Conservation (phyloP, 2,888 invertebrate species). For the Pseudococcus longispinus region DNA sequence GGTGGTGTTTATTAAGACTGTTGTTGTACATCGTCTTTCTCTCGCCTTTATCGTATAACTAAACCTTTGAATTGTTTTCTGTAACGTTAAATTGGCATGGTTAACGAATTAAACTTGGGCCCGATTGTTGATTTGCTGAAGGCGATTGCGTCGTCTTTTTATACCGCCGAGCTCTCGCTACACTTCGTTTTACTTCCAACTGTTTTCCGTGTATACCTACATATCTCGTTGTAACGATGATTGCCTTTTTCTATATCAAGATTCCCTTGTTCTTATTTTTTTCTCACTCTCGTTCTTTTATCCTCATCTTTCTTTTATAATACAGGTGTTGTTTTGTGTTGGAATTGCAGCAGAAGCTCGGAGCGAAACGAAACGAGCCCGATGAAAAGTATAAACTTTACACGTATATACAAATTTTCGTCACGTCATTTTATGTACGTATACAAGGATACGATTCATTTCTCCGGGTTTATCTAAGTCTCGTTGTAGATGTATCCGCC, state of each 20-base stretch:
- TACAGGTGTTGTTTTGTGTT: background rate
- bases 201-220: background rate
- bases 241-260: background rate
- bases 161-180: background rate
- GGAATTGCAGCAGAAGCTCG: background rate
- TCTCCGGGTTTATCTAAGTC: background rate
- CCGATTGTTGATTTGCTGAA: background rate
- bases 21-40: background rate
- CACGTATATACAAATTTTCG: background rate
- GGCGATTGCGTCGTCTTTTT: constrained; percentile 11
- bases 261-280: background rate
- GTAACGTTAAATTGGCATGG: background rate
- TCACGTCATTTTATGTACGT: background rate
- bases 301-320: background rate
- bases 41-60: background rate
- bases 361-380: background rate
- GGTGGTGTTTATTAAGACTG: background rate
- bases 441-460: background rate
- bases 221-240: background rate
- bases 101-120: constrained; percentile 16
- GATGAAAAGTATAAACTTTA: background rate
- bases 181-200: background rate
- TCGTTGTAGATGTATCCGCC: background rate
- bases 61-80: constrained; percentile 18
- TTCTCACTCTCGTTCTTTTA: background rate